Evolutionary conservation across 1,140 invertebrate species (phyloP).

Genomic region (Zaprionus ghesquierei): DNA sequence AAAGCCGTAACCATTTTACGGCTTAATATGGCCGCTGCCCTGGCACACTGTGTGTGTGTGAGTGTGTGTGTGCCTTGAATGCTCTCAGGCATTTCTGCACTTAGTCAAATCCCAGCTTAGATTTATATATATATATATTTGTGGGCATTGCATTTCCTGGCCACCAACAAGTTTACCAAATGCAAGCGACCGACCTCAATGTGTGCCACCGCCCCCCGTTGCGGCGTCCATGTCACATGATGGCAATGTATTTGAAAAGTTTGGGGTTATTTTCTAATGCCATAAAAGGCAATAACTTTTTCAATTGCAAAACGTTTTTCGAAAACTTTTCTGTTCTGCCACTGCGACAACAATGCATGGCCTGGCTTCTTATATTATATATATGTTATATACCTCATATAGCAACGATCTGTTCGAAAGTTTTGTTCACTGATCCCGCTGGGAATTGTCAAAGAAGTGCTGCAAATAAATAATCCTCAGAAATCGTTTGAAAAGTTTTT

Average conservation of each 20-base stretch:
- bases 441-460: not conserved
- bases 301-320: constrained; percentile 49
- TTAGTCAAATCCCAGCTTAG: constrained; percentile 32
- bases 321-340: constrained; percentile 14
- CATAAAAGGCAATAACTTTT: constrained; percentile 49
- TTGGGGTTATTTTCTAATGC: constrained; percentile 37
- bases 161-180: constrained; percentile 19
- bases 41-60: not conserved
- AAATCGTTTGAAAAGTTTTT: constrained; percentile 35
- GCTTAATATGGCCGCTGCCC: constrained; percentile 12
- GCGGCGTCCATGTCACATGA: not conserved
- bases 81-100: constrained; percentile 31
- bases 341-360: constrained; percentile 2
- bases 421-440: not conserved
- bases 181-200: constrained; percentile 3
- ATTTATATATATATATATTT: constrained; percentile 13
- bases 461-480: constrained; percentile 26
- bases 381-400: not conserved
- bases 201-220: not conserved
- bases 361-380: not conserved
- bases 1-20: constrained; percentile 17
- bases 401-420: not conserved
- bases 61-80: constrained; percentile 1
- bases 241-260: constrained; percentile 42
- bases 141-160: constrained; percentile 27